A percentile compares a stretch with the other conserved stretches of the same genome.
Evolutionary conservation across 2,888 invertebrate genomes (phyloP).

Genomic region (Smittia sp.): DNA sequence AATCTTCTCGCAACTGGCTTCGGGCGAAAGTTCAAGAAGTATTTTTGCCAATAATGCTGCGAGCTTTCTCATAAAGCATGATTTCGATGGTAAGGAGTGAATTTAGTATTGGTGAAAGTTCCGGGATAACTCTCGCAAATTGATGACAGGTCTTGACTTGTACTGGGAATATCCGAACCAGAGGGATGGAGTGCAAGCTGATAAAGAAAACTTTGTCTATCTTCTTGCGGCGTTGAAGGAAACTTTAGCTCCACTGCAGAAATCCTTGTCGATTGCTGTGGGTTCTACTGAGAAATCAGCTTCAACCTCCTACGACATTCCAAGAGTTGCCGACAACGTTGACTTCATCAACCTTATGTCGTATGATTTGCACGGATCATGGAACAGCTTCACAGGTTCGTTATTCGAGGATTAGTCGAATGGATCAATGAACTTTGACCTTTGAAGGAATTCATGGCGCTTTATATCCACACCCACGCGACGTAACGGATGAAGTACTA

Average conservation of each 20-base stretch:
- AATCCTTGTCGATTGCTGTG: constrained; percentile 10
- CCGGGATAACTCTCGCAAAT: too few species aligned
- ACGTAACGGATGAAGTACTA: neutral
- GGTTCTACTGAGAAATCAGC: neutral
- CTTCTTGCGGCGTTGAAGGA: neutral
- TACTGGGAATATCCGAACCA: constrained; percentile 63
- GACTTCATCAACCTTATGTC: constrained; percentile 26
- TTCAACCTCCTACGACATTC: neutral
- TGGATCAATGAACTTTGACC: neutral
- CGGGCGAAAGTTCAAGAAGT: neutral
- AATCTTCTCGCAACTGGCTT: constrained; percentile 51
- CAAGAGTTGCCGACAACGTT: neutral
- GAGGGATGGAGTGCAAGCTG: neutral
- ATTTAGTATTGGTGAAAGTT: too few species aligned
- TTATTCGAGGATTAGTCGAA: neutral
- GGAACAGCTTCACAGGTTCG: neutral
- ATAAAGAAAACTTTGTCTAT: neutral
- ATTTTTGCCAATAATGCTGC: constrained; percentile 47
- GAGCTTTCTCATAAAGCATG: constrained; percentile 48
- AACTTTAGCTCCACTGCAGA: neutral
- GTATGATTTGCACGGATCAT: constrained; percentile 9
- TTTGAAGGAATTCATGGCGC: neutral
- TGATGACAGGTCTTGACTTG: constrained; percentile 53
- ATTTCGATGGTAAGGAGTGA: constrained; percentile 57
- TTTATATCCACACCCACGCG: neutral